A percentile compares a stretch with the other conserved stretches of the same genome.
These are phyloP conservation scores for Pseudococcus longispinus DNA, from an alignment of 2,888 invertebrate genomes.

Conservation along the genomic window DNA sequence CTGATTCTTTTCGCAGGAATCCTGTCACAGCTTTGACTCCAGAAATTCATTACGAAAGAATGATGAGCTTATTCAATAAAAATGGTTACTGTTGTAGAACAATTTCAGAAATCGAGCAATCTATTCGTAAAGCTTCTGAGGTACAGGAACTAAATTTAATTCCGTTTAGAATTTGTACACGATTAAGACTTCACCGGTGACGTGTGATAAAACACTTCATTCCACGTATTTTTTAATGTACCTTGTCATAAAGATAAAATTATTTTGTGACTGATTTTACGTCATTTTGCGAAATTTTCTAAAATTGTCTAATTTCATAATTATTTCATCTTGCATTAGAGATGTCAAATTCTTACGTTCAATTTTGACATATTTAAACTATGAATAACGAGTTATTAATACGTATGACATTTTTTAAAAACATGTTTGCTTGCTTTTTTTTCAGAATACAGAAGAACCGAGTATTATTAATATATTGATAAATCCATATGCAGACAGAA, in stretches of 20 bases:
- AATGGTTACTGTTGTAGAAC: slow-evolving; percentile 81
- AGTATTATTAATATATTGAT: slow-evolving; percentile 91
- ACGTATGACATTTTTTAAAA: too few relatives aligned
- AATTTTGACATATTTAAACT: neutral
- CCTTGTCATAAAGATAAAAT: neutral
- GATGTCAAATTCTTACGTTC: neutral
- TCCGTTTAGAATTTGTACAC: neutral
- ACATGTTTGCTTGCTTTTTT: too few relatives aligned
- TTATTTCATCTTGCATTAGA: neutral
- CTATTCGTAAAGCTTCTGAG: slow-evolving; percentile 73
- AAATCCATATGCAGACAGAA: slow-evolving; percentile 84
- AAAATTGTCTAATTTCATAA: neutral
- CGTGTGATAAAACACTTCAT: neutral
- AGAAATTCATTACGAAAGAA: slow-evolving; percentile 85
- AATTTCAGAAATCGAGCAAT: slow-evolving; percentile 76
- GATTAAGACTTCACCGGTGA: slow-evolving; percentile 49
- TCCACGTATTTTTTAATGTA: neutral
- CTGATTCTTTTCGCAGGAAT: slow-evolving; percentile 68
- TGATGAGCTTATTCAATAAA: slow-evolving; percentile 86
- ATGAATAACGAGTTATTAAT: too few relatives aligned
- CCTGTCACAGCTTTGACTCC: slow-evolving; percentile 83
- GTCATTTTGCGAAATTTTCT: neutral
- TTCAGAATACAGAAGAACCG: slow-evolving; percentile 74
- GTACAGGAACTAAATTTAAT: slow-evolving; percentile 60
- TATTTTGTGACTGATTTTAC: neutral